Conservation (phyloP, 1,140 invertebrate species). For the Cyrtorhinus lividipennis region DNA sequence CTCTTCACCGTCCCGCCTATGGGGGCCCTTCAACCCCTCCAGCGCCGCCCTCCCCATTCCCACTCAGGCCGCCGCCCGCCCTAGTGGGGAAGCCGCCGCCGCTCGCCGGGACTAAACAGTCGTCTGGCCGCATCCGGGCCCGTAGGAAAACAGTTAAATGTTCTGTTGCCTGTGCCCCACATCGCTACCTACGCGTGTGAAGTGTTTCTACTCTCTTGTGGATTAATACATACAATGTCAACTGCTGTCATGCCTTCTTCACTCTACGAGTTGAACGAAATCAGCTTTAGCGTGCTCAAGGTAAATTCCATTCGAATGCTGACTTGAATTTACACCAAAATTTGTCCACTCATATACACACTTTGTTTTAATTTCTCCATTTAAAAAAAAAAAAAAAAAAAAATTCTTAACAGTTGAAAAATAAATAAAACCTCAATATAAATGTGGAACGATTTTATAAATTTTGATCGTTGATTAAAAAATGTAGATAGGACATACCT, state of each 20-base stretch:
- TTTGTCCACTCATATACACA: too few species aligned
- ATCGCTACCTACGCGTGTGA: background rate
- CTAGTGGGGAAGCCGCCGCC: background rate
- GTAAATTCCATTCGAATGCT: too few species aligned
- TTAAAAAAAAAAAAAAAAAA: too few species aligned
- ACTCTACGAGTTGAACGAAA: constrained; percentile 6
- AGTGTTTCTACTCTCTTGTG: background rate
- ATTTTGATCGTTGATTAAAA: too few species aligned
- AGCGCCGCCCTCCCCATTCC: background rate
- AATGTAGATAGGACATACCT: too few species aligned
- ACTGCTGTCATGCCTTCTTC: constrained; percentile 5
- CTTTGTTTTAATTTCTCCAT: too few species aligned
- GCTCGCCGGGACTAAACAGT: background rate
- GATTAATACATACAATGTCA: background rate
- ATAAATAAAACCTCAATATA: too few species aligned
- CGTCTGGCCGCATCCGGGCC: constrained; percentile 8
- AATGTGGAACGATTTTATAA: too few species aligned
- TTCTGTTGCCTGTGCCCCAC: constrained; percentile 1
- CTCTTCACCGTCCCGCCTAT: too few species aligned
- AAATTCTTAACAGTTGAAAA: too few species aligned
- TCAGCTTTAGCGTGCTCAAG: constrained; percentile 9
- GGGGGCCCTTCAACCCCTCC: too few species aligned
- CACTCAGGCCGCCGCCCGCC: background rate
- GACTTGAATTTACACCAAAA: too few species aligned
- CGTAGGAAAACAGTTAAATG: constrained; percentile 5